Evolutionary conservation across 2,888 invertebrate species (phyloP).

Genomic region (Andrena marginata): DNA sequence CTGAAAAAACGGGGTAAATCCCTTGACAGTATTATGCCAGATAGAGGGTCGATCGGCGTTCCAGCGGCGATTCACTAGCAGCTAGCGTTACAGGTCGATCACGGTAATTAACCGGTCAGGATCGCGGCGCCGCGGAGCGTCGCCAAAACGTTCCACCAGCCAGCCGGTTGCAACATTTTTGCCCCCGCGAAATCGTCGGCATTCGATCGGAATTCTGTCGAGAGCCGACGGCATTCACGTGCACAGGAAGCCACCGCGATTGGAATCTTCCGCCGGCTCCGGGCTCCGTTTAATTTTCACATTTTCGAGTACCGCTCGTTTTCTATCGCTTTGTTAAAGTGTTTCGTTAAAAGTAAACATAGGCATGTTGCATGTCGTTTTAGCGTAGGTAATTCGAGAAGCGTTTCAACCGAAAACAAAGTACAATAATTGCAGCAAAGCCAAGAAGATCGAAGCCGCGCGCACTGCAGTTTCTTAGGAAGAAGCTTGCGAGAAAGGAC

Average conservation of each 20-base stretch:
- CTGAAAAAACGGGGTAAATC: not conserved
- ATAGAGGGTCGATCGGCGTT: not conserved
- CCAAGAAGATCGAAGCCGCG: no score
- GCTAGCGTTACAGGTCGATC: constrained; percentile 22
- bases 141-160: constrained; percentile 37
- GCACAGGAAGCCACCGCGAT: constrained; percentile 61
- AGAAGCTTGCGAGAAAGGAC: not conserved
- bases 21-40: not conserved
- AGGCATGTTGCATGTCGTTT: no score
- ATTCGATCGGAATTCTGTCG: constrained; percentile 62
- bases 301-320: constrained; percentile 47
- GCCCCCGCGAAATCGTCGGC: constrained; percentile 59
- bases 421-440: no score
- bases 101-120: constrained; percentile 58
- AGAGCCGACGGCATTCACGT: constrained; percentile 50
- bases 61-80: not conserved
- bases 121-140: constrained; percentile 59
- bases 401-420: no score
- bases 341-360: no score
- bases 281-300: constrained; percentile 58
- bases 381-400: no score
- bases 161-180: constrained; percentile 57
- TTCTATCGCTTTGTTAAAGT: not conserved
- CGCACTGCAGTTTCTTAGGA: no score
- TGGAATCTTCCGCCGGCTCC: constrained; percentile 57